A percentile compares a stretch with the other conserved stretches of the same genome.
Conservation (phyloP, 2,113 vertebrate species). For the Oryzias woworae region DNA sequence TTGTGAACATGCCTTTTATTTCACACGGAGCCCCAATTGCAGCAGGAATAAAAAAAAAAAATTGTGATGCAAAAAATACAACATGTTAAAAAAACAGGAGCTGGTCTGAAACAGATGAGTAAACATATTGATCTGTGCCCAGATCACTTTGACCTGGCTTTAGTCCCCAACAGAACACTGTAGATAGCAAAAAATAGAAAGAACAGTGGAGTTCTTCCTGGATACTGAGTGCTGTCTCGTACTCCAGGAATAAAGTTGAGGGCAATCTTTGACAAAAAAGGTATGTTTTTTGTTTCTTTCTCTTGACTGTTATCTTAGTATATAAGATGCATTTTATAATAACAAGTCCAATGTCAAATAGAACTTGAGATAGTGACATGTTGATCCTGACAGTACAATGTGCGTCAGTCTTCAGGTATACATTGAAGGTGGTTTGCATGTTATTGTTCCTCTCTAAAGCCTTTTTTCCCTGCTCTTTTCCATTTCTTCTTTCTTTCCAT, state of each 20-base stretch:
- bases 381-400: too few species aligned
- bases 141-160: constrained; percentile 75
- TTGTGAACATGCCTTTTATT: too few species aligned
- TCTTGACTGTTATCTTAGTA: neutral
- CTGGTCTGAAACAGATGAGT: constrained; percentile 11
- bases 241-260: constrained; percentile 2
- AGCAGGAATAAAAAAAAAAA: neutral
- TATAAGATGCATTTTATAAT: neutral
- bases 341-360: neutral
- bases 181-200: neutral
- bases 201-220: constrained; percentile 34
- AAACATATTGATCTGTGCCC: constrained; percentile 54
- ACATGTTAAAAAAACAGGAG: neutral
- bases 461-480: constrained; percentile 1
- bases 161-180: neutral
- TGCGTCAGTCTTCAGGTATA: neutral
- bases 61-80: constrained; percentile 1
- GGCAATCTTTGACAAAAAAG: neutral
- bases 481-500: neutral
- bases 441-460: neutral
- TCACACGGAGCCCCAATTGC: neutral
- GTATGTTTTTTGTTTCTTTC: constrained; percentile 11
- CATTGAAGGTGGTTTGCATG: neutral
- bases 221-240: constrained; percentile 3
- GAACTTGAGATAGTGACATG: too few species aligned